A percentile compares a stretch with the other conserved stretches of the same genome.
These are phyloP conservation scores for Pseudorectes ferrugineus DNA, from an alignment of 2,113 vertebrate species.

Conservation along the genomic window DNA sequence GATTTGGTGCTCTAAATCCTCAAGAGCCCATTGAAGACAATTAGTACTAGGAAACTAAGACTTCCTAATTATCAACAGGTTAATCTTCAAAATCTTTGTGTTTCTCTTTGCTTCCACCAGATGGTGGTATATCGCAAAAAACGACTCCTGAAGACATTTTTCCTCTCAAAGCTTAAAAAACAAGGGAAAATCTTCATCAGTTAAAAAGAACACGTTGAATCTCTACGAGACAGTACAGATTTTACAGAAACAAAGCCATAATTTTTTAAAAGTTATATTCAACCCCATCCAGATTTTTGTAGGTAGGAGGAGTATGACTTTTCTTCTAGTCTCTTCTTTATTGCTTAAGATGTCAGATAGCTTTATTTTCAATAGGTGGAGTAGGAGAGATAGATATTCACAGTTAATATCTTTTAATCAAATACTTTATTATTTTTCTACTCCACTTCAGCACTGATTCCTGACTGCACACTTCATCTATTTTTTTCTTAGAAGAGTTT, in stretches of 20 bases:
- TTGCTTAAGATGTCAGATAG: neutral
- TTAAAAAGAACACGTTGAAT: rapidly evolving
- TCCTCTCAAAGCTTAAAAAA: neutral
- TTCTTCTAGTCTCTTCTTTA: neutral
- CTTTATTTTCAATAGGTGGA: neutral
- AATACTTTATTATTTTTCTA: neutral
- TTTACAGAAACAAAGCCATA: neutral
- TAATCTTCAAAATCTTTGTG: neutral
- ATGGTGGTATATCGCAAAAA: constrained; percentile 23
- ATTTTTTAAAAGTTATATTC: neutral
- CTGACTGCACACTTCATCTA: rapidly evolving
- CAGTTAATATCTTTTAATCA: neutral
- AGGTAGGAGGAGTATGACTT: neutral
- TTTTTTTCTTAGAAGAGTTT: neutral
- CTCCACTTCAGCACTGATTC: neutral
- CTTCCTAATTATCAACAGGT: neutral
- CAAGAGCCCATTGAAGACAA: neutral
- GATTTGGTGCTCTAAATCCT: neutral
- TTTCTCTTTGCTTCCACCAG: constrained; percentile 41
- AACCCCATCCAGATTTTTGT: neutral
- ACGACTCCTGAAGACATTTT: rapidly evolving
- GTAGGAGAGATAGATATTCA: neutral
- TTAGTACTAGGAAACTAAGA: neutral
- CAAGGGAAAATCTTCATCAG: neutral
- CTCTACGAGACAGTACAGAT: neutral